Evolutionary conservation across 2,888 invertebrate genomes (phyloP).

Genomic region (Criorhina ranunculi): DNA sequence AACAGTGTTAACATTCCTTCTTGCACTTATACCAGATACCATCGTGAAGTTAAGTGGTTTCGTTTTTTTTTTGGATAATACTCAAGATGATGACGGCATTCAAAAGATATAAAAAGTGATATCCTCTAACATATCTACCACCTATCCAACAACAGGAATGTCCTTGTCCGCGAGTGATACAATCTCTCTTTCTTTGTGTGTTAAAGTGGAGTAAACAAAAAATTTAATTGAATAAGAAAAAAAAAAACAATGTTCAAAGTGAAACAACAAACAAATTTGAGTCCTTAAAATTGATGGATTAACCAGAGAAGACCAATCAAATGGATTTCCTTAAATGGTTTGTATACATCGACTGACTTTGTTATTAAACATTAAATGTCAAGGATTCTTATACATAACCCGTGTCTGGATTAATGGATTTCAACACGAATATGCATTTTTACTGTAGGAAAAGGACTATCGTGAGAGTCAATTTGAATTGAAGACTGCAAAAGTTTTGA

Average conservation of each 20-base stretch:
- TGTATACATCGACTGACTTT: slow-evolving; percentile 24
- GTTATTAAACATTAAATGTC: slow-evolving; percentile 36
- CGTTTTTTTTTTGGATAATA: slow-evolving; percentile 11
- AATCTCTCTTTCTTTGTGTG: slow-evolving; percentile 43
- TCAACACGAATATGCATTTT: slow-evolving; percentile 53
- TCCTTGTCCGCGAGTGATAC: slow-evolving; percentile 66
- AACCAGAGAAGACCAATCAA: slow-evolving; percentile 37
- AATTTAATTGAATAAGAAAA: slow-evolving; percentile 29
- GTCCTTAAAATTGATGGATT: slow-evolving; percentile 27
- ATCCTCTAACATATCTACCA: background rate
- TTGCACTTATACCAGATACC: slow-evolving; percentile 62
- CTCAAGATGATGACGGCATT: slow-evolving; percentile 62
- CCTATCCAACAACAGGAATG: slow-evolving; percentile 18
- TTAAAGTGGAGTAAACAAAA: slow-evolving; percentile 50
- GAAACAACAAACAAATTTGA: slow-evolving; percentile 18
- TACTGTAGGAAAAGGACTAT: slow-evolving; percentile 1
- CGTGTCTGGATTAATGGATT: slow-evolving; percentile 51
- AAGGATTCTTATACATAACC: slow-evolving; percentile 23
- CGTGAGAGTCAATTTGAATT: background rate
- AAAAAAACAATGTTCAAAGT: slow-evolving; percentile 8
- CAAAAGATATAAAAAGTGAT: slow-evolving; percentile 56
- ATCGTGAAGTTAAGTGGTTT: slow-evolving; percentile 35
- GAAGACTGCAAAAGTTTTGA: slow-evolving; percentile 3
- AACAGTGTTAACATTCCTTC: slow-evolving; percentile 55
- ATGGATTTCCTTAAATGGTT: slow-evolving; percentile 74